phyloP scores from a whole-genome alignment of 2,888 invertebrate genomes.

The Amiota communis region DNA sequence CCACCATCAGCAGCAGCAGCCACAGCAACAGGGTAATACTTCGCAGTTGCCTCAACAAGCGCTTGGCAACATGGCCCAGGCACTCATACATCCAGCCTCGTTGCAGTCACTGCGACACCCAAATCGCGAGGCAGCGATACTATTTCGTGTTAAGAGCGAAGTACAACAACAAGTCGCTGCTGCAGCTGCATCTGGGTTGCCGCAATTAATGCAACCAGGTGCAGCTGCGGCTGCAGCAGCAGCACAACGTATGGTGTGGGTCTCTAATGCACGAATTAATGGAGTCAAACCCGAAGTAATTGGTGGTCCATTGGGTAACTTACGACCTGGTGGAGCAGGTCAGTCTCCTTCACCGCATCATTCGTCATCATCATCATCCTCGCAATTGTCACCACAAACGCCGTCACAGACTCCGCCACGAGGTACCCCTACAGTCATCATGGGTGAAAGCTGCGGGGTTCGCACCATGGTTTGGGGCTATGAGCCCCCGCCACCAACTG shows the following conservation, averaged over 20 bases:
- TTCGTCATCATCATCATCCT: constrained; percentile 69
- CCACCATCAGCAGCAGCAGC: constrained; percentile 58
- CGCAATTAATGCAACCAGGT: constrained; percentile 69
- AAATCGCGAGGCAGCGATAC: constrained; percentile 72
- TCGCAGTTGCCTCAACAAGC: constrained; percentile 64
- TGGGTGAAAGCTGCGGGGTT: constrained; percentile 94
- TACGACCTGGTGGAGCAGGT: constrained; percentile 62
- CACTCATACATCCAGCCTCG: constrained; percentile 73
- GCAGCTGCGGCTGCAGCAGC: constrained; percentile 69
- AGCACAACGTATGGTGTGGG: constrained; percentile 75
- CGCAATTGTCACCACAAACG: constrained; percentile 72
- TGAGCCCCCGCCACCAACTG: constrained; percentile 74
- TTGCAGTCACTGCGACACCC: constrained; percentile 74
- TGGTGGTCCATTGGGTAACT: constrained; percentile 75
- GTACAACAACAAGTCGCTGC: constrained; percentile 69
- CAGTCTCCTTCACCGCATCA: constrained; percentile 72
- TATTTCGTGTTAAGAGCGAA: constrained; percentile 73
- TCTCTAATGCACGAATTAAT: constrained; percentile 80
- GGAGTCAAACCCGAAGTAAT: constrained; percentile 89
- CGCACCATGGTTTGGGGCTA: constrained; percentile 81
- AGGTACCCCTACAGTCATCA: constrained; percentile 89
- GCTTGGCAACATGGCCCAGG: constrained; percentile 64
- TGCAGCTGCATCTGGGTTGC: constrained; percentile 57
- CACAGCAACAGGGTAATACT: constrained; percentile 60
- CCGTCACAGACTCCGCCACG: constrained; percentile 74